phyloP scores from a whole-genome alignment of 2,113 vertebrate species.

The Oenanthe oenanthe region DNA sequence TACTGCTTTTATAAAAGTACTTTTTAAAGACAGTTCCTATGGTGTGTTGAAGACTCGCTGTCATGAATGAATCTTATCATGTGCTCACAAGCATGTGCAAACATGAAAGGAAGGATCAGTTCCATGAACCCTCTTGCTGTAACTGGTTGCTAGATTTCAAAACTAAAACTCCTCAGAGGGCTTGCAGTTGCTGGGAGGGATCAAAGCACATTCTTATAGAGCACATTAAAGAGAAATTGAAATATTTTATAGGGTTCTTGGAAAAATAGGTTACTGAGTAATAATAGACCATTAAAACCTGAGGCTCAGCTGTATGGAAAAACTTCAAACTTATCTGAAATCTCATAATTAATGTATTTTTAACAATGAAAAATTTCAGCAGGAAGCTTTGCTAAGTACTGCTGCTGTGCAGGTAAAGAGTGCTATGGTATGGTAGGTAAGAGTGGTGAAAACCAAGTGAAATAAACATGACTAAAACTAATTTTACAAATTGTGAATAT shows the following conservation, averaged over 20 bases:
- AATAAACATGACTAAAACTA: neutral
- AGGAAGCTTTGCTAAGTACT: neutral
- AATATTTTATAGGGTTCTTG: neutral
- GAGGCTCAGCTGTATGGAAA: neutral
- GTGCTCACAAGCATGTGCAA: neutral
- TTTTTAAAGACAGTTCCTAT: neutral
- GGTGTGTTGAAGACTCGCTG: neutral
- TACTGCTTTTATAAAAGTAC: neutral
- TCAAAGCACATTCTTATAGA: neutral
- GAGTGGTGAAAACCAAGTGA: neutral
- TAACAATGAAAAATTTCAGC: neutral
- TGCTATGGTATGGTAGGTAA: neutral
- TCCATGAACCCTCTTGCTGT: neutral
- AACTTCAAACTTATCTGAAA: neutral
- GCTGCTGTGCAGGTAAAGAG: neutral
- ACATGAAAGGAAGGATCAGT: neutral
- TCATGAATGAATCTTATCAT: neutral
- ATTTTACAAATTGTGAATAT: neutral
- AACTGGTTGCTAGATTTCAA: neutral
- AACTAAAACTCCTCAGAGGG: neutral
- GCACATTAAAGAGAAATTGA: neutral
- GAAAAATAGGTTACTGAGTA: neutral
- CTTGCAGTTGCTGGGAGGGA: neutral
- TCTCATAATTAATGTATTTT: neutral
- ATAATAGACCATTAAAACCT: neutral